Conservation (phyloP, 2,888 invertebrate species). For the Pteria penguin region DNA sequence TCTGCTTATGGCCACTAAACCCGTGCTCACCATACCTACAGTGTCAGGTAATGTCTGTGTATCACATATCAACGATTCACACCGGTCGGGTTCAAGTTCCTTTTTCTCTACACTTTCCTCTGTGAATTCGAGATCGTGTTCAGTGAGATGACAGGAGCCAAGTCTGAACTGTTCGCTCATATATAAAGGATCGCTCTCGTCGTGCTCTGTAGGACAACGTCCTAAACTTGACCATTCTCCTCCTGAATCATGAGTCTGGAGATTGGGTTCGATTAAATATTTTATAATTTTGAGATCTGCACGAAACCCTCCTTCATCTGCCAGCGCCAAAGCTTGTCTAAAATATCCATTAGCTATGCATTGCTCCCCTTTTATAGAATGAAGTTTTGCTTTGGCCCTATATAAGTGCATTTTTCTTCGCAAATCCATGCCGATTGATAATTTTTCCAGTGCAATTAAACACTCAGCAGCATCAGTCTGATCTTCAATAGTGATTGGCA, state of each 20-base stretch:
- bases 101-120: too few relatives aligned
- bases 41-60: too few relatives aligned
- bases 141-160: too few relatives aligned
- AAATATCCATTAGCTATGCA: slow-evolving; percentile 11
- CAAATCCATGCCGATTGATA: slow-evolving; percentile 5
- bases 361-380: background rate
- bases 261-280: background rate
- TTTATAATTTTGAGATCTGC: slow-evolving; percentile 14
- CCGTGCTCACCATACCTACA: too few relatives aligned
- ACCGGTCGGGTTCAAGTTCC: too few relatives aligned
- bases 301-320: slow-evolving; percentile 1
- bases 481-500: slow-evolving; percentile 11
- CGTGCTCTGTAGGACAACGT: background rate
- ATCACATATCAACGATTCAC: too few relatives aligned
- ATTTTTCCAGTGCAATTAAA: slow-evolving; percentile 6
- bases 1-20: too few relatives aligned
- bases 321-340: slow-evolving; percentile 8
- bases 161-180: too few relatives aligned
- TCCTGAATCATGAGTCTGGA: background rate
- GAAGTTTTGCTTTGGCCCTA: slow-evolving; percentile 15
- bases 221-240: background rate
- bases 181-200: too few relatives aligned
- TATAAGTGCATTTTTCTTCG: slow-evolving; percentile 24
- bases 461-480: background rate
- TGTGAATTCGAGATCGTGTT: too few relatives aligned